phyloP scores from a whole-genome alignment of 1,140 invertebrate genomes.

The Grapholita molesta region DNA sequence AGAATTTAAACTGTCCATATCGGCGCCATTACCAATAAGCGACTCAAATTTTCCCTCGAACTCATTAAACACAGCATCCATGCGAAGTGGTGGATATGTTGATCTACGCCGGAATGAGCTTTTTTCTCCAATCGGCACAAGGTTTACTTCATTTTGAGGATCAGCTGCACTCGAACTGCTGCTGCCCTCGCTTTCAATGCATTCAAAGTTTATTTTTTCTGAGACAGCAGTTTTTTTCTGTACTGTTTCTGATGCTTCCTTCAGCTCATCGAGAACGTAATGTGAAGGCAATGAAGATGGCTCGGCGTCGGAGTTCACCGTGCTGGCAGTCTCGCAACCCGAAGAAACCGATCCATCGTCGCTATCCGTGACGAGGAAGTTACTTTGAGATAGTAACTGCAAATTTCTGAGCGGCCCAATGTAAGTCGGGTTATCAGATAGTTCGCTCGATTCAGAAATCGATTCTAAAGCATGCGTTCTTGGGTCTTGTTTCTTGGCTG shows the following conservation, averaged over 20 bases:
- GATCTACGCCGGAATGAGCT: slow-evolving; percentile 62
- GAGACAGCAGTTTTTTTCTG: slow-evolving; percentile 47
- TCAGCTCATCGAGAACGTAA: slow-evolving; percentile 57
- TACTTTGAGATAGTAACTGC: slow-evolving; percentile 56
- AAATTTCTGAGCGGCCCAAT: slow-evolving; percentile 44
- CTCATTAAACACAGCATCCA: slow-evolving; percentile 40
- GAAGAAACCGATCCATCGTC: slow-evolving; percentile 88
- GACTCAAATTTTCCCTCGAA: slow-evolving; percentile 62
- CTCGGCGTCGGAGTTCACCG: slow-evolving; percentile 79
- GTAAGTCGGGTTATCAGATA: slow-evolving; percentile 38
- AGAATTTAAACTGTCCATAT: slow-evolving; percentile 57
- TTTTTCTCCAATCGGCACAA: slow-evolving; percentile 71
- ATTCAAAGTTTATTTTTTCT: slow-evolving; percentile 49
- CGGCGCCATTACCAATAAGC: slow-evolving; percentile 62
- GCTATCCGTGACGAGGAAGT: slow-evolving; percentile 79
- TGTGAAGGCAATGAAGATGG: slow-evolving; percentile 70
- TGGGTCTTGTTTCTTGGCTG: slow-evolving; percentile 52
- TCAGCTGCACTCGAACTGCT: slow-evolving; percentile 45
- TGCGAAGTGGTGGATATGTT: slow-evolving; percentile 63
- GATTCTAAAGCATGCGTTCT: slow-evolving; percentile 62
- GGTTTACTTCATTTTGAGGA: slow-evolving; percentile 62
- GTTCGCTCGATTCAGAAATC: slow-evolving; percentile 60
- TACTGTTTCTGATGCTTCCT: slow-evolving; percentile 41
- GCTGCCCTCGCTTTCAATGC: slow-evolving; percentile 36
- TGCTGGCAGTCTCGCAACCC: slow-evolving; percentile 88